These are phyloP conservation scores for Polypedilum vanderplanki DNA, from an alignment of 1,140 invertebrate genomes.

Conservation along the genomic window DNA sequence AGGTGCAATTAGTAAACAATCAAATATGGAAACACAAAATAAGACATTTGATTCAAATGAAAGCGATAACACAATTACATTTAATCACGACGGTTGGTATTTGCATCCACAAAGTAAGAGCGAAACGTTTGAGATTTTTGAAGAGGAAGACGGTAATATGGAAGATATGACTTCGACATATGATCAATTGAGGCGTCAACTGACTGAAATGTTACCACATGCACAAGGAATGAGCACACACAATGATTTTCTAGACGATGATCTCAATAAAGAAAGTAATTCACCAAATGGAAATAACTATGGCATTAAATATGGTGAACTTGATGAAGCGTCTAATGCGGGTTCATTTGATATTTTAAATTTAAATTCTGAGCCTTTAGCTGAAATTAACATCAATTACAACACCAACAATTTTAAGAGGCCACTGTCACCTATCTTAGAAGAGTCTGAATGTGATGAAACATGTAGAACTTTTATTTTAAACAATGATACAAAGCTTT, in stretches of 20 bases:
- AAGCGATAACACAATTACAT: not conserved
- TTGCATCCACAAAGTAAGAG: conserved; percentile 30
- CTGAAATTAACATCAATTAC: conserved; percentile 31
- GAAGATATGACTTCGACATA: conserved; percentile 30
- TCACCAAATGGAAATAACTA: not conserved
- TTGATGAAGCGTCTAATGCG: not conserved
- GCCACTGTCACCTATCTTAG: conserved; percentile 31
- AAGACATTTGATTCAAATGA: not conserved
- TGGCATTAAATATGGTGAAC: not conserved
- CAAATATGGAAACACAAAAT: not conserved
- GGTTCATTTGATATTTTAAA: not conserved
- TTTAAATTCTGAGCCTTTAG: conserved; percentile 21
- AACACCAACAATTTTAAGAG: conserved; percentile 21
- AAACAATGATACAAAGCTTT: conserved; percentile 30
- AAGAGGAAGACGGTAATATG: conserved; percentile 14
- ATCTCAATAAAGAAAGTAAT: conserved; percentile 24
- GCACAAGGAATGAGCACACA: conserved; percentile 28
- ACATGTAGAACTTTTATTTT: conserved; percentile 31
- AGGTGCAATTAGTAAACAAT: not conserved
- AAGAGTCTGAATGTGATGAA: conserved; percentile 32
- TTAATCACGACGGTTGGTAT: conserved; percentile 29
- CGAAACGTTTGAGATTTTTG: conserved; percentile 28
- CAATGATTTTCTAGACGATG: conserved; percentile 29
- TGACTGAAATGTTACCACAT: conserved; percentile 31
- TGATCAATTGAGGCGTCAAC: conserved; percentile 30